Percentiles rank a stretch among this genome's conserved stretches.
phyloP scores from a whole-genome alignment of 2,113 vertebrate species.

The Syngnathus scovelli region DNA sequence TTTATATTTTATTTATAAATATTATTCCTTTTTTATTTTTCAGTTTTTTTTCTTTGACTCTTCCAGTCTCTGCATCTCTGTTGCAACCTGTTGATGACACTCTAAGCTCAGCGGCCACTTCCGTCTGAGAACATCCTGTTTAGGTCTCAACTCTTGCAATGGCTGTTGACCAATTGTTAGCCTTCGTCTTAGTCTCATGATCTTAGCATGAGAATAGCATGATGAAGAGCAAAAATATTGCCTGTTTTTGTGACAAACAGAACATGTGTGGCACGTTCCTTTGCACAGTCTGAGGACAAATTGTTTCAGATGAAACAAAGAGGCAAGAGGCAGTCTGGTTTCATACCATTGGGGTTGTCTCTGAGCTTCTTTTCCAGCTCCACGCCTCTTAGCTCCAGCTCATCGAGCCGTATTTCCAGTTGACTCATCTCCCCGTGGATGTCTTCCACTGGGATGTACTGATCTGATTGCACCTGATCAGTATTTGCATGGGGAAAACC shows the following conservation, averaged over 20 bases:
- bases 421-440: slow-evolving; percentile 87
- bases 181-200: not conserved
- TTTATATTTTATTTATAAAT: too few species aligned
- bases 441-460: slow-evolving; percentile 91
- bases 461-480: slow-evolving; percentile 89
- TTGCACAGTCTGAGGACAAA: not conserved
- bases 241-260: not conserved
- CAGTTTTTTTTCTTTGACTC: not conserved
- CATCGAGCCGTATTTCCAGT: slow-evolving; percentile 87
- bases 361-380: slow-evolving; percentile 87
- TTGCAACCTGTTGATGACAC: not conserved
- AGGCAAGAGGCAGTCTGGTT: too few species aligned
- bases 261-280: not conserved
- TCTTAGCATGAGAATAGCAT: not conserved
- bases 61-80: not conserved
- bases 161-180: not conserved
- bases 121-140: slow-evolving; percentile 3
- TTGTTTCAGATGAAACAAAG: not conserved
- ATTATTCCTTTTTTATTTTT: too few species aligned
- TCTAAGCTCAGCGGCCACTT: slow-evolving; percentile 1
- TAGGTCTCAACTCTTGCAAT: not conserved
- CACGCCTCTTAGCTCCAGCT: slow-evolving; percentile 88
- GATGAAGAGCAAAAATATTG: not conserved
- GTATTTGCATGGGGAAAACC: not conserved
- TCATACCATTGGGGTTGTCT: slow-evolving; percentile 77